Evolutionary conservation across 1,140 invertebrate genomes (phyloP).

Genomic region (Ptiloglossa arizonensis): DNA sequence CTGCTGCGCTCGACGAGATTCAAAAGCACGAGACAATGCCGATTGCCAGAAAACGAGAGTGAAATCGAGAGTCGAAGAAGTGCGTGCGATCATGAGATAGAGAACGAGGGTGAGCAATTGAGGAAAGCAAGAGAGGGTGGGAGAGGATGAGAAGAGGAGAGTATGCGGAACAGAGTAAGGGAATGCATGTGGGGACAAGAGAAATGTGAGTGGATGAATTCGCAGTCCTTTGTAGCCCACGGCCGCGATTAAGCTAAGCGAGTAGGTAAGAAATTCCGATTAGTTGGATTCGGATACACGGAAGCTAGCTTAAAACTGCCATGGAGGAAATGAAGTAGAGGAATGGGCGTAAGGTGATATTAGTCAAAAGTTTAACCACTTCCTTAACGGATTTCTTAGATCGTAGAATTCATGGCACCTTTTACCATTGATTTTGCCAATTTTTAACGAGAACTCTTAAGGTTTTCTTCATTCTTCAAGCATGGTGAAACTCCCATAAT

Average conservation of each 20-base stretch:
- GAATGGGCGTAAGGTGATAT: slow-evolving; percentile 60
- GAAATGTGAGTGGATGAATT: slow-evolving; percentile 33
- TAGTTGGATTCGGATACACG: slow-evolving; percentile 70
- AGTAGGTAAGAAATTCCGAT: slow-evolving; percentile 75
- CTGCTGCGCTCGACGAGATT: not conserved
- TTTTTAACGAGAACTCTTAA: no score
- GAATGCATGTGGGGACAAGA: slow-evolving; percentile 39
- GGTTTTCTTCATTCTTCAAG: no score
- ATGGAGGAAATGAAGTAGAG: slow-evolving; percentile 58
- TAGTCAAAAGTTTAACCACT: slow-evolving; percentile 41
- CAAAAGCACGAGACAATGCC: slow-evolving; percentile 32
- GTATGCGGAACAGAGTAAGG: slow-evolving; percentile 14
- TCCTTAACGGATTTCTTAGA: not conserved
- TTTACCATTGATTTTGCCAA: not conserved
- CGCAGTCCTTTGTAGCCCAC: slow-evolving; percentile 42
- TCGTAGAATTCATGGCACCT: not conserved
- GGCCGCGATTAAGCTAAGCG: slow-evolving; percentile 65
- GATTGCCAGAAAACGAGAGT: slow-evolving; percentile 52
- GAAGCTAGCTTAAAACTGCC: slow-evolving; percentile 80
- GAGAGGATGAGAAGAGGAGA: slow-evolving; percentile 5
- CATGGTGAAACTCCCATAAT: not conserved
- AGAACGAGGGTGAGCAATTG: slow-evolving; percentile 7
- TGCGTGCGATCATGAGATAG: not conserved
- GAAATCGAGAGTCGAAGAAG: slow-evolving; percentile 13
- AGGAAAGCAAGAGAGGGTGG: not conserved